Percentiles rank a stretch among this genome's conserved stretches.
Evolutionary conservation across 2,888 invertebrate species (phyloP).

Genomic region (Rhaphigaster nebulosa): DNA sequence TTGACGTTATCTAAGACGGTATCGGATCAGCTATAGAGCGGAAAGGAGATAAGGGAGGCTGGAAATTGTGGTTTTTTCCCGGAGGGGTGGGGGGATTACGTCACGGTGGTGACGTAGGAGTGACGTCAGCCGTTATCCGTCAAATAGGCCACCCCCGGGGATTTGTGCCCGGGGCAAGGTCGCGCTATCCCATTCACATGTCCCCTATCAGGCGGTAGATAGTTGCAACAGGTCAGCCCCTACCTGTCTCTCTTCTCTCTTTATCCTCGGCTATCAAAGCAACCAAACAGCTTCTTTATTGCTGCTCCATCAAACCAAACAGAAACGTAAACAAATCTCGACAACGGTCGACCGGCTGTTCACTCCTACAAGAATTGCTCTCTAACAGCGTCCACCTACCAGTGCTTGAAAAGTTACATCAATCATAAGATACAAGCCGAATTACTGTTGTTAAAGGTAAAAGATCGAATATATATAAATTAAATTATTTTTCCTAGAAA

Average conservation of each 20-base stretch:
- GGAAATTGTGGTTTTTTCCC: conserved; percentile 26
- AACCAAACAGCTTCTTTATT: background rate
- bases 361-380: too few species aligned
- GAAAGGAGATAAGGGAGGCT: conserved; percentile 13
- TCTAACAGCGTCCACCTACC: too few species aligned
- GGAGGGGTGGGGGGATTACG: background rate
- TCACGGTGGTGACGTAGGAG: background rate
- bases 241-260: background rate
- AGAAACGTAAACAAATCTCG: background rate
- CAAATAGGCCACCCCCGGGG: conserved; percentile 38
- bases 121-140: conserved; percentile 38
- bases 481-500: too few species aligned
- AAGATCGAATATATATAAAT: too few species aligned
- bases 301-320: background rate
- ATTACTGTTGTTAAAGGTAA: too few species aligned
- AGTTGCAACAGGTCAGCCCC: conserved; percentile 1
- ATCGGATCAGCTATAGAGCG: conserved; percentile 28
- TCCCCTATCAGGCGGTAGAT: background rate
- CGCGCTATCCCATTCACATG: background rate
- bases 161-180: background rate
- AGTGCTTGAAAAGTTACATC: too few species aligned
- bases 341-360: background rate
- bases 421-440: too few species aligned
- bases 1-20: conserved; percentile 31
- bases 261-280: background rate